Evolutionary conservation across 2,888 invertebrate genomes (phyloP), one percentile per base, ranked within the genome.

Genomic region (Noctua pronuba): DNA sequence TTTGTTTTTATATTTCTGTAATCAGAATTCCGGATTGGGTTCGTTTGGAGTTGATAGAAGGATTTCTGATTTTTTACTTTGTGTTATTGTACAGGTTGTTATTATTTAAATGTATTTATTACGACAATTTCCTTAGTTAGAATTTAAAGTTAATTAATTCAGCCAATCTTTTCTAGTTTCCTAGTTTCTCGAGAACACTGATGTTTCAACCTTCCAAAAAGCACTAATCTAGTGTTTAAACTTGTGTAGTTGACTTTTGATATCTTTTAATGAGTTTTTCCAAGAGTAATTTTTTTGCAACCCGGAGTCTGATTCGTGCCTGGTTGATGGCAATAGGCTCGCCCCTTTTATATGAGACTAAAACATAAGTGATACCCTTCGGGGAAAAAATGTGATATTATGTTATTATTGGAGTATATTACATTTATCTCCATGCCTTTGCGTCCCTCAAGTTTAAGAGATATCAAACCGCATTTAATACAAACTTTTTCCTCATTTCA

Each of bases 1-100:
- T 87, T 88, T 89, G 88, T 88, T 84, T 87, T 87, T 84, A 84
- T 88, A 82, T 87, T 81, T 81, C 76, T 78, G 75, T 87, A 85
- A 88, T 87, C 86, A 79, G 77, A 77, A 83, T 80, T 83, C 79
- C 67, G 77, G 77, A 88, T 85, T 84, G 79, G 75, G 78, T 66
- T 66, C 74, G 72, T 78, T 79, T 72, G 77, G 77, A 62, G 28
- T 82, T 86, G 68, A 79, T 76, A 46, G 79, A 82, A 73, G 55
- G 70, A 79, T 79, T 80, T 73, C 18, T 28, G 46, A 73, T 71
- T 60, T 69, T 60, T 60, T 31, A 38, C 69, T 76, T 70, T 74
- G 31, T 49, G 7, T 44, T 78, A 68, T 68, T 74, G 24, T 62
- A 58, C 7, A 21, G 52, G 55, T 52, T 80, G 44, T 73, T 67